Evolutionary conservation across 2,797 vertebrate genomes (phyloP).

Genomic region (Pelochelys cantorii): DNA sequence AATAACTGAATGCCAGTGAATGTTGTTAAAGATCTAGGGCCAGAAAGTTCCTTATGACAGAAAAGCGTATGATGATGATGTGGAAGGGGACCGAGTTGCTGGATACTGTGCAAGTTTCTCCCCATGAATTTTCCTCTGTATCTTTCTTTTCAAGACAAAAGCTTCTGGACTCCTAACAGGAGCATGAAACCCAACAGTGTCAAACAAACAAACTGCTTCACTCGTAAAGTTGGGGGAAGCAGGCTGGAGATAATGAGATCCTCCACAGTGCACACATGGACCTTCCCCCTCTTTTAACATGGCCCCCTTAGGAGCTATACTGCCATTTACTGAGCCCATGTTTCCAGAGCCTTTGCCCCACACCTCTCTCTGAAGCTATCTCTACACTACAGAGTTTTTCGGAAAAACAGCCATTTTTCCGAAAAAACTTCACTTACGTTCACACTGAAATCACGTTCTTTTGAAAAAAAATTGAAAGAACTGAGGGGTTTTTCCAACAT

Average conservation of each 20-base stretch:
- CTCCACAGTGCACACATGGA: background rate
- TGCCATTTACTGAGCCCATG: background rate
- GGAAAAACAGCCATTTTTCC: too few relatives aligned
- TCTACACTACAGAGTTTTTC: too few relatives aligned
- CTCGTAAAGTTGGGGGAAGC: too few relatives aligned
- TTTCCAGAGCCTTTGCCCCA: rapidly evolving
- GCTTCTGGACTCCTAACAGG: background rate
- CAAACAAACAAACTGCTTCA: background rate
- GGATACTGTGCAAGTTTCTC: background rate
- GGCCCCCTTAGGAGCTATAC: background rate
- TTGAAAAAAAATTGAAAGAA: too few relatives aligned
- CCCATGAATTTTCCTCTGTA: background rate
- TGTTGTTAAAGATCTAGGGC: conserved; percentile 6
- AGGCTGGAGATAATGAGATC: background rate
- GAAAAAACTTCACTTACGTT: too few relatives aligned
- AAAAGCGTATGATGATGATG: background rate
- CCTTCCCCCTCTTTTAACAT: background rate
- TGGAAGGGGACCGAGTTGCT: background rate
- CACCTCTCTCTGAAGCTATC: background rate
- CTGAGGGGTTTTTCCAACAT: too few relatives aligned
- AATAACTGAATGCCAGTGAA: background rate
- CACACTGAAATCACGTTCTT: too few relatives aligned
- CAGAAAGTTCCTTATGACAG: background rate
- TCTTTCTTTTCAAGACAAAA: background rate
- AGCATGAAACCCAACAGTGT: background rate